These are phyloP conservation scores for Tetranychus piercei DNA, from an alignment of 2,888 invertebrate genomes.

Conservation along the genomic window DNA sequence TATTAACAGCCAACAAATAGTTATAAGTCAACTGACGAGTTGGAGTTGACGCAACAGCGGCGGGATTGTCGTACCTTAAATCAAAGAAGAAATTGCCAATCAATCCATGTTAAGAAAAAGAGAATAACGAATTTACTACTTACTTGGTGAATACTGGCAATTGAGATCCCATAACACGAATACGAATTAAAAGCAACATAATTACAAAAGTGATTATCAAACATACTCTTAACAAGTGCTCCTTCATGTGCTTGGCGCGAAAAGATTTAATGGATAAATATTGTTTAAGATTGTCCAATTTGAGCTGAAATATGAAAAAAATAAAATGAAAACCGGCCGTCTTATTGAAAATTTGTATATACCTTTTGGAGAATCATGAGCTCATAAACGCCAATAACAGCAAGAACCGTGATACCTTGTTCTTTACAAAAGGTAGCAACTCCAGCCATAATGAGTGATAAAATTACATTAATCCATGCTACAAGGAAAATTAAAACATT, in stretches of 20 bases:
- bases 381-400: slow-evolving; percentile 75
- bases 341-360: slow-evolving; percentile 13
- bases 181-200: slow-evolving; percentile 56
- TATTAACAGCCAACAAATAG: slow-evolving; percentile 76
- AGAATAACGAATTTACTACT: slow-evolving; percentile 19
- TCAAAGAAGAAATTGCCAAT: background rate
- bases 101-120: background rate
- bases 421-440: slow-evolving; percentile 92
- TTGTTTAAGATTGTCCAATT: background rate
- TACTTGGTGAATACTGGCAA: slow-evolving; percentile 79
- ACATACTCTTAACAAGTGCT: slow-evolving; percentile 44
- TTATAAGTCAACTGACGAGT: slow-evolving; percentile 73
- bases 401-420: slow-evolving; percentile 76
- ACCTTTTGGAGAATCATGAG: slow-evolving; percentile 42
- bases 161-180: slow-evolving; percentile 89
- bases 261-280: slow-evolving; percentile 27
- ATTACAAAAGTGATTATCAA: slow-evolving; percentile 62
- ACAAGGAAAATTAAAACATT: background rate
- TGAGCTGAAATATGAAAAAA: background rate
- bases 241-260: slow-evolving; percentile 35
- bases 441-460: slow-evolving; percentile 30
- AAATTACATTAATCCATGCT: background rate
- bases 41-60: slow-evolving; percentile 62
- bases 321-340: background rate
- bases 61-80: slow-evolving; percentile 77